phyloP scores from a whole-genome alignment of 2,113 vertebrate species.

The Cryptomyrus ogoouensis region DNA sequence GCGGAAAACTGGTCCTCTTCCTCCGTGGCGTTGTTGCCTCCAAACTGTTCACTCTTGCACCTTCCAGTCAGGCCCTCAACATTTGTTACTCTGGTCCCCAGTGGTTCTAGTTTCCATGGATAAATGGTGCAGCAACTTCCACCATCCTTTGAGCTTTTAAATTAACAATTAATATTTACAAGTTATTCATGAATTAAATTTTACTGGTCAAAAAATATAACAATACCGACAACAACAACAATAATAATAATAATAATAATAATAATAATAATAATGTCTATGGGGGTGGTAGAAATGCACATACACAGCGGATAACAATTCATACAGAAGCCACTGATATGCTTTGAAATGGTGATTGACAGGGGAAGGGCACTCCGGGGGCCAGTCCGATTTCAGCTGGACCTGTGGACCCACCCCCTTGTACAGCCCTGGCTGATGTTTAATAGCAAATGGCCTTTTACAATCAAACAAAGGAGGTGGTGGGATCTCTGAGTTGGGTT shows the following conservation, averaged over 20 bases:
- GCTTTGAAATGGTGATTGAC: not conserved
- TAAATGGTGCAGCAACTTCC: not conserved
- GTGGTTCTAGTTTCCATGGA: not conserved
- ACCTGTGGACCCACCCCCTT: not conserved
- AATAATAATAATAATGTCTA: not conserved
- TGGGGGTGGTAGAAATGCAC: not conserved
- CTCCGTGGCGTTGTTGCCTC: not conserved
- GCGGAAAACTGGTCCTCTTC: not conserved
- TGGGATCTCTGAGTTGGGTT: not conserved
- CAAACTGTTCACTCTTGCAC: not conserved
- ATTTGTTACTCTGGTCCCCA: not conserved
- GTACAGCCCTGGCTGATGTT: not conserved
- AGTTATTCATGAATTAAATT: not conserved
- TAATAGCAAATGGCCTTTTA: not conserved
- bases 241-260: not conserved
- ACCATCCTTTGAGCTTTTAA: not conserved
- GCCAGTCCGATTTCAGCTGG: not conserved
- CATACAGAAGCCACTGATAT: not conserved
- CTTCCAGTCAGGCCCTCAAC: not conserved
- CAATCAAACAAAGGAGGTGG: not conserved
- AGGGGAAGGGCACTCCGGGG: not conserved
- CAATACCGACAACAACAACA: not conserved
- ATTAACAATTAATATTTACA: not conserved
- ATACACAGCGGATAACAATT: not conserved
- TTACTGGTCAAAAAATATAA: not conserved